Evolutionary conservation across 2,888 invertebrate genomes (phyloP).

Genomic region (Cryptosula pallasiana): DNA sequence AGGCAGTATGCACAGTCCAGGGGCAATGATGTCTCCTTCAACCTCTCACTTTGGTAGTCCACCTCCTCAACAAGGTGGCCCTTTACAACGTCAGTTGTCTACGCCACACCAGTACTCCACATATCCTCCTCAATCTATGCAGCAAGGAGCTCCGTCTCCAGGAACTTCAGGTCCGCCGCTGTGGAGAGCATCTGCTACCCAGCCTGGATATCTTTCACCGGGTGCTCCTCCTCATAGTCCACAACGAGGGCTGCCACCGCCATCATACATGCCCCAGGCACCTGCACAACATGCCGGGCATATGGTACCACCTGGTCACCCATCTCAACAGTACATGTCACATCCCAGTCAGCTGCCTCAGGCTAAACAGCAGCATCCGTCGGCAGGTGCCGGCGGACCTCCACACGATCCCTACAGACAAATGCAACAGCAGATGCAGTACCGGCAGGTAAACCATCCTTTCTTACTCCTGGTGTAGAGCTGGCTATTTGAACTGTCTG

Average conservation of each 20-base stretch:
- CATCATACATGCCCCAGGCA: neutral
- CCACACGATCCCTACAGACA: conserved; percentile 27
- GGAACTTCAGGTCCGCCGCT: neutral
- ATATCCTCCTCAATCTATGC: conserved; percentile 22
- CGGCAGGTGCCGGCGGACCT: neutral
- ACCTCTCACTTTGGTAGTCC: conserved; percentile 36
- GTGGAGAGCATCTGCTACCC: neutral
- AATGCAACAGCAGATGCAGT: conserved; percentile 25
- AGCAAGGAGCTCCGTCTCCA: conserved; percentile 6
- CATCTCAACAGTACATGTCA: neutral
- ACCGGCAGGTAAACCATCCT: conserved; percentile 13
- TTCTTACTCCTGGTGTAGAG: neutral
- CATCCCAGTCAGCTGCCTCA: conserved; percentile 21
- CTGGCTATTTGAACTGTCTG: neutral
- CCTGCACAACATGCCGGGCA: neutral
- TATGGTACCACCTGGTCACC: neutral
- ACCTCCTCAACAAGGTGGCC: conserved; percentile 27
- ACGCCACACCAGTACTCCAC: conserved; percentile 8
- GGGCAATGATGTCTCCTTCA: neutral
- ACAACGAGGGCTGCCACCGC: neutral
- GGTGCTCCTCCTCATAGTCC: conserved; percentile 4
- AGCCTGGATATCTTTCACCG: neutral
- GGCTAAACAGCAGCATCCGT: neutral
- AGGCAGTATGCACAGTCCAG: conserved; percentile 18
- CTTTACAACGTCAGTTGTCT: conserved; percentile 10